Evolutionary conservation across 2,888 invertebrate genomes (phyloP).

Genomic region (Anticlea derivata): DNA sequence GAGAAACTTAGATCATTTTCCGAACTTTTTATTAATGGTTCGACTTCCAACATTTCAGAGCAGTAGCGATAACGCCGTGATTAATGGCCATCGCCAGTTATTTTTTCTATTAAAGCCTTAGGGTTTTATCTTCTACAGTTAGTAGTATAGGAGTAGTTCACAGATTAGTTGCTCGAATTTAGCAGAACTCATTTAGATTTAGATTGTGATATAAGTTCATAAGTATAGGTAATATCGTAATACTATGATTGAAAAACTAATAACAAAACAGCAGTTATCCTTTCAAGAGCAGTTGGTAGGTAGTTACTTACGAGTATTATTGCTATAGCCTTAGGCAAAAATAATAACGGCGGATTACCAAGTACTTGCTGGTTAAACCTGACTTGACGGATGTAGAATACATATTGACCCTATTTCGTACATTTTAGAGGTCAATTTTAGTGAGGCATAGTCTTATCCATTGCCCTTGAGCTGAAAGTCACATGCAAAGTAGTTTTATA

Average conservation of each 20-base stretch:
- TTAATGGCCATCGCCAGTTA: slow-evolving; percentile 49
- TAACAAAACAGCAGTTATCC: background rate
- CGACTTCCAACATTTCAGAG: slow-evolving; percentile 40
- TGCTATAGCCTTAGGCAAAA: slow-evolving; percentile 27
- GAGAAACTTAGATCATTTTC: slow-evolving; percentile 27
- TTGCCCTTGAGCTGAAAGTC: slow-evolving; percentile 34
- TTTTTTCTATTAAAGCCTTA: slow-evolving; percentile 27
- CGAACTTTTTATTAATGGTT: slow-evolving; percentile 49
- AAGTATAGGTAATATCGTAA: no score
- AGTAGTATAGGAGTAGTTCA: no score
- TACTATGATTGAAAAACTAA: background rate
- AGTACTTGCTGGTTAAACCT: slow-evolving; percentile 23
- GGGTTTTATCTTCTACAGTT: no score
- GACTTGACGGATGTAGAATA: slow-evolving; percentile 28
- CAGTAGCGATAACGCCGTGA: slow-evolving; percentile 58
- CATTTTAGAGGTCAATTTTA: slow-evolving; percentile 36
- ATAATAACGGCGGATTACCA: slow-evolving; percentile 21
- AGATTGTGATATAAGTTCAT: no score
- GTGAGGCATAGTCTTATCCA: slow-evolving; percentile 28
- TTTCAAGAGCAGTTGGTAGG: slow-evolving; percentile 1
- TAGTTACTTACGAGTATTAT: slow-evolving; percentile 12
- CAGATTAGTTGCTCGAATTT: no score
- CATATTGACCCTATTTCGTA: slow-evolving; percentile 34
- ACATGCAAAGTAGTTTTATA: slow-evolving; percentile 27
- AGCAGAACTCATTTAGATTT: slow-evolving; percentile 9